These are phyloP conservation scores for Athene cunicularia DNA, from an alignment of 2,113 vertebrate genomes.

Conservation along the genomic window DNA sequence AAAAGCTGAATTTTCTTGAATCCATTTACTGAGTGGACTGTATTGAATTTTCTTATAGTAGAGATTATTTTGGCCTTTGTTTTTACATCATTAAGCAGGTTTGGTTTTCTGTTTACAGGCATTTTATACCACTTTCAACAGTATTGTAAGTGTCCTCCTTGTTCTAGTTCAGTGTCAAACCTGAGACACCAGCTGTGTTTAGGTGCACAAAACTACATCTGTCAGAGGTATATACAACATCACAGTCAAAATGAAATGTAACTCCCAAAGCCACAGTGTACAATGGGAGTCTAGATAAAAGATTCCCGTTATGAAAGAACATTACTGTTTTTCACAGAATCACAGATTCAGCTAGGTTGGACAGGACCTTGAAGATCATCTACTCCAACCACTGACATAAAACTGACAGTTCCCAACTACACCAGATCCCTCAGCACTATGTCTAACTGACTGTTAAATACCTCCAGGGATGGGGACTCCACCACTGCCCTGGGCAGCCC, in stretches of 20 bases:
- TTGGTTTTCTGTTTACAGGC: background rate
- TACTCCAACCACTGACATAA: no score
- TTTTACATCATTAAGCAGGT: background rate
- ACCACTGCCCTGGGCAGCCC: no score
- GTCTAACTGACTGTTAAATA: no score
- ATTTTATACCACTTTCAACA: background rate
- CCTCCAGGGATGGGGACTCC: no score
- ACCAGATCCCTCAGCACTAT: no score
- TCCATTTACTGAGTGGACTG: slow-evolving; percentile 3
- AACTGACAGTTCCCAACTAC: no score
- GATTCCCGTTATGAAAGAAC: background rate
- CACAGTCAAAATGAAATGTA: background rate
- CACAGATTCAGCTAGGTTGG: no score
- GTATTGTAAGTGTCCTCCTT: background rate
- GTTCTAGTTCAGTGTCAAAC: background rate
- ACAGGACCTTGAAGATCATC: no score
- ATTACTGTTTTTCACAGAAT: background rate
- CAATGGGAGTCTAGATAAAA: background rate
- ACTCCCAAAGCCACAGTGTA: background rate
- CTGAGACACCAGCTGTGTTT: background rate
- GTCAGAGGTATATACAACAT: background rate
- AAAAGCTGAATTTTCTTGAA: slow-evolving; percentile 4
- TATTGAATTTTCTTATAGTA: background rate
- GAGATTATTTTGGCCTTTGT: background rate
- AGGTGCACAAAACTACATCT: background rate